Percentiles rank a stretch among this genome's conserved stretches.
Conservation (phyloP, 2,797 vertebrate genomes). For the Microctenopoma steveboyesi region DNA sequence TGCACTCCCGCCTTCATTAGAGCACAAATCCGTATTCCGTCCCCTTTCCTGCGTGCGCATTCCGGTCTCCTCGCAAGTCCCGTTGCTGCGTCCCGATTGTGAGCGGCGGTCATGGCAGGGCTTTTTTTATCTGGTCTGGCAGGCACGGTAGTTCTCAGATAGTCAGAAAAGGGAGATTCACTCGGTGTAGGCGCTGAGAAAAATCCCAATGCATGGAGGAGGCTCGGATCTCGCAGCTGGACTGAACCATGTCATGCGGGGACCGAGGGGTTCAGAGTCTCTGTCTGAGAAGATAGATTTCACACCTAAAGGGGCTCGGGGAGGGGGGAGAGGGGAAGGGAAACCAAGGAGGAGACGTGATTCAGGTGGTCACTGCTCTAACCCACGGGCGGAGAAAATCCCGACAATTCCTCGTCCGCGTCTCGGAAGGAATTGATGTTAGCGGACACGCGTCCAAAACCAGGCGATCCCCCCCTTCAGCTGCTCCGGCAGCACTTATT, state of each 20-base stretch:
- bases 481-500: constrained; percentile 55
- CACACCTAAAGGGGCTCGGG: constrained; percentile 61
- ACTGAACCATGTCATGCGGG: constrained; percentile 96
- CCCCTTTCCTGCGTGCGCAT: constrained; percentile 87
- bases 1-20: constrained; percentile 87
- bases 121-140: constrained; percentile 46
- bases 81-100: constrained; percentile 74
- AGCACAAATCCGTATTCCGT: constrained; percentile 87
- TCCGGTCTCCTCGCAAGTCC: constrained; percentile 83
- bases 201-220: constrained; percentile 96
- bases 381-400: constrained; percentile 42
- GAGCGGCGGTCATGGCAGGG: constrained; percentile 81
- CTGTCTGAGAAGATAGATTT: constrained; percentile 76
- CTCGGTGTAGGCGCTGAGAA: constrained; percentile 87
- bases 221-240: constrained; percentile 96
- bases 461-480: constrained; percentile 58
- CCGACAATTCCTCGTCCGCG: constrained; percentile 54
- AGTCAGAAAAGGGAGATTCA: constrained; percentile 83
- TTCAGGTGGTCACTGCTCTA: constrained; percentile 69
- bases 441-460: constrained; percentile 32
- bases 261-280: constrained; percentile 82
- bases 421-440: constrained; percentile 45
- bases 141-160: constrained; percentile 81
- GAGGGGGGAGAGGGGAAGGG: constrained; percentile 21
- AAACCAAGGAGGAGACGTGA: constrained; percentile 45